phyloP scores from a whole-genome alignment of 23 tunicate genomes.

The Halocynthia aurantium region DNA sequence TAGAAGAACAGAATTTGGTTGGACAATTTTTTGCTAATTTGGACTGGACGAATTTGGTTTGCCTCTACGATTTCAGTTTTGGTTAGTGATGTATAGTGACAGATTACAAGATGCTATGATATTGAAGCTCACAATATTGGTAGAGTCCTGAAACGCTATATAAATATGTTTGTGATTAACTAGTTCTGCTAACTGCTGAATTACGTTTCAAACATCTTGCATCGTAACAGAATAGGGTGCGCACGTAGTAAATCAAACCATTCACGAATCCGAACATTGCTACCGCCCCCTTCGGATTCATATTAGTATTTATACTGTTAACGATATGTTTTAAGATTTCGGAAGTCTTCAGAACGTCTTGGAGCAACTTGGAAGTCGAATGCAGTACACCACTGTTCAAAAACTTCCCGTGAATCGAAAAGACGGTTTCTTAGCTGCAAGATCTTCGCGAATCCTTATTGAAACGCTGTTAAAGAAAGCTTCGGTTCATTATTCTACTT shows the following conservation, averaged over 20 bases:
- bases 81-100: background rate
- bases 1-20: background rate
- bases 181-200: too few relatives aligned
- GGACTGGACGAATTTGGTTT: conserved; percentile 6
- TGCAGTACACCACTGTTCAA: conserved; percentile 35
- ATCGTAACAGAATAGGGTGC: too few relatives aligned
- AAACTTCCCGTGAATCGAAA: conserved; percentile 24
- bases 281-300: too few relatives aligned
- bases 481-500: background rate
- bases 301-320: too few relatives aligned
- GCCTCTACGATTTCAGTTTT: conserved; percentile 13
- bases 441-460: conserved; percentile 10
- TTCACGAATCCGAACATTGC: too few relatives aligned
- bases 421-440: background rate
- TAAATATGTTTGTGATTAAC: too few relatives aligned
- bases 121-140: too few relatives aligned
- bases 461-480: background rate
- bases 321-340: background rate
- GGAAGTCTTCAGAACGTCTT: background rate
- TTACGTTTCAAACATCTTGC: too few relatives aligned
- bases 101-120: background rate
- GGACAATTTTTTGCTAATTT: conserved; percentile 18
- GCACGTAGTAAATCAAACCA: too few relatives aligned
- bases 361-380: conserved; percentile 32
- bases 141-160: too few relatives aligned